These are phyloP conservation scores for Limnephilus auricula DNA, from an alignment of 2,888 invertebrate genomes.

Conservation along the genomic window DNA sequence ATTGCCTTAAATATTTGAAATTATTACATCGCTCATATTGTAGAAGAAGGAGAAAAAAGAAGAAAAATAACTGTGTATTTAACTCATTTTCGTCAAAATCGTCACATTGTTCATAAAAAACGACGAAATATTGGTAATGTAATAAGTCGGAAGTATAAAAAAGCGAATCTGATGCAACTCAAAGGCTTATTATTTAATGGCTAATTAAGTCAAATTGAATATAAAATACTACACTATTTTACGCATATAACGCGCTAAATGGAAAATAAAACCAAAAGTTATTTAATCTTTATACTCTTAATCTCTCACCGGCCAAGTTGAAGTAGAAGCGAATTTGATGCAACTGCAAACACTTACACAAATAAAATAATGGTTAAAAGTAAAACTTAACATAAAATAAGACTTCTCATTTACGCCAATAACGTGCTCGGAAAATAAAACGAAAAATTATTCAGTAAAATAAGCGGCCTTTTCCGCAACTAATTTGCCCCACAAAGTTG, in stretches of 20 bases:
- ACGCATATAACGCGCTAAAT: background rate
- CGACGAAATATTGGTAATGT: background rate
- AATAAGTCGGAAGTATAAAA: background rate
- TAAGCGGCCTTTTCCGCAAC: background rate
- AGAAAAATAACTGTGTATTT: no score
- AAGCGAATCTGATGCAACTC: no score
- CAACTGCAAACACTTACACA: background rate
- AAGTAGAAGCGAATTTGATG: background rate
- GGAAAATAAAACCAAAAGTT: background rate
- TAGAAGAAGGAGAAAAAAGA: no score
- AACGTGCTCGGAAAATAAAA: background rate
- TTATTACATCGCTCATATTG: no score
- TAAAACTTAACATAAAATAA: no score
- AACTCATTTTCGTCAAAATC: no score
- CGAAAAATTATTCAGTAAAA: background rate
- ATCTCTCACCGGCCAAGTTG: background rate
- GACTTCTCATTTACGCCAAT: background rate
- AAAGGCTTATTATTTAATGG: no score
- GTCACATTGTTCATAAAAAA: no score
- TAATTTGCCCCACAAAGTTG: background rate
- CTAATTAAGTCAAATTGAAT: background rate
- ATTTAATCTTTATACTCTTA: background rate
- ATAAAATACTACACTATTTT: background rate
- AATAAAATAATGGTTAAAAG: background rate
- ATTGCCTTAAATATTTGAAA: no score